Percentiles rank a stretch among this genome's conserved stretches.
Evolutionary conservation across 2,113 vertebrate genomes (phyloP).

Genomic region (Electrona antarctica): DNA sequence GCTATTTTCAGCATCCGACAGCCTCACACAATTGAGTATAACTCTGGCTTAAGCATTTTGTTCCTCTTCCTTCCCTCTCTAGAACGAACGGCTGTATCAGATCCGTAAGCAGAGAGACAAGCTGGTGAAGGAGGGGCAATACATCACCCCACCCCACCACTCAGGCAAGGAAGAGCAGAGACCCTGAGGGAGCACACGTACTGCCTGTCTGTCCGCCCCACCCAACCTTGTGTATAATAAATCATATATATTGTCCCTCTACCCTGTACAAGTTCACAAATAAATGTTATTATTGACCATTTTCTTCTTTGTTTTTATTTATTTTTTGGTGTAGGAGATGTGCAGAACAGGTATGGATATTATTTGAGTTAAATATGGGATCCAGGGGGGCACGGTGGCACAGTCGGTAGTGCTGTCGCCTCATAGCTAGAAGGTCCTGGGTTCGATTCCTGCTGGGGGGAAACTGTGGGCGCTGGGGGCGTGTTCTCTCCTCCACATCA

Average conservation of each 20-base stretch:
- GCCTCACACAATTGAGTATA: no score
- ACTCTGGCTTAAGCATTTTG: no score
- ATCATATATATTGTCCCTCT: conserved; percentile 43
- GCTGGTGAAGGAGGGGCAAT: conserved; percentile 88
- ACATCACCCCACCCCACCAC: conserved; percentile 81
- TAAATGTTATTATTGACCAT: conserved; percentile 63
- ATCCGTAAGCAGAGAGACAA: conserved; percentile 84
- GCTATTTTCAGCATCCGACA: no score
- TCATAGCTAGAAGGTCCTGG: no score
- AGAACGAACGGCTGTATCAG: conserved; percentile 75
- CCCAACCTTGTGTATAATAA: conserved; percentile 55
- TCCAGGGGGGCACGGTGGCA: no score
- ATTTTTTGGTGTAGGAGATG: background rate
- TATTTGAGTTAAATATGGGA: background rate
- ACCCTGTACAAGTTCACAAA: conserved; percentile 60
- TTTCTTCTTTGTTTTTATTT: background rate
- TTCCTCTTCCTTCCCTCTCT: conserved; percentile 25
- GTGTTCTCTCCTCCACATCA: no score
- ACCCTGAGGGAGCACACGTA: conserved; percentile 20
- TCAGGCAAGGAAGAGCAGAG: conserved; percentile 32
- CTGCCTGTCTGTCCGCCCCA: background rate
- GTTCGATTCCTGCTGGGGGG: no score
- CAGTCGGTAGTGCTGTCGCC: no score
- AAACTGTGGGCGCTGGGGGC: no score
- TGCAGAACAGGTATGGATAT: no score